phyloP scores from a whole-genome alignment of 2,888 invertebrate genomes.

The Sinodicranocentrus sp. region DNA sequence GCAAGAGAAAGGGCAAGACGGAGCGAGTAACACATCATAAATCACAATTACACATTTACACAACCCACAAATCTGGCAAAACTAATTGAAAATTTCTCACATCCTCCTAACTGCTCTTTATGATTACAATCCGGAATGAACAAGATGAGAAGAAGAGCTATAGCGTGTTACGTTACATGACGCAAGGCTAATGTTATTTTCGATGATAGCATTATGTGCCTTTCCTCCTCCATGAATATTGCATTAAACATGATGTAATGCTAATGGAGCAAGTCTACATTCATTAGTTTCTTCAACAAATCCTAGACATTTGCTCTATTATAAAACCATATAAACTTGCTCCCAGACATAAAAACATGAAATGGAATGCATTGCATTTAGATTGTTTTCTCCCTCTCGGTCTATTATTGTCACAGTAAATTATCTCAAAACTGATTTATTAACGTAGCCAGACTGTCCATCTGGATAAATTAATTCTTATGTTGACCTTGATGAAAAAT shows the following conservation, averaged over 20 bases:
- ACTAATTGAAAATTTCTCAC: slow-evolving; percentile 56
- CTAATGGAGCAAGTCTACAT: slow-evolving; percentile 18
- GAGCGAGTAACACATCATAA: slow-evolving; percentile 54
- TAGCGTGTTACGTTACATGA: too few relatives aligned
- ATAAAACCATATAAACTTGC: too few relatives aligned
- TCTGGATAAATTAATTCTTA: slow-evolving; percentile 7
- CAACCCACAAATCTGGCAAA: slow-evolving; percentile 54
- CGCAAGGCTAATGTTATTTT: too few relatives aligned
- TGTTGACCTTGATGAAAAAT: not conserved
- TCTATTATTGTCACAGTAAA: slow-evolving; percentile 5
- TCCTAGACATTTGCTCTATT: not conserved
- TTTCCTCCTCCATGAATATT: too few relatives aligned
- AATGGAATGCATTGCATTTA: too few relatives aligned
- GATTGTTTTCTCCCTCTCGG: slow-evolving; percentile 3
- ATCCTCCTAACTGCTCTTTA: slow-evolving; percentile 15
- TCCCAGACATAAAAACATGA: too few relatives aligned
- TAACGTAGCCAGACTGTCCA: not conserved
- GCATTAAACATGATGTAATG: slow-evolving; percentile 13
- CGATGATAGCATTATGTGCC: too few relatives aligned
- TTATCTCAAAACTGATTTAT: slow-evolving; percentile 13
- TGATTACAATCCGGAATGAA: not conserved
- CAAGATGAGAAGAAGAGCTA: too few relatives aligned
- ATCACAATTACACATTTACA: slow-evolving; percentile 61
- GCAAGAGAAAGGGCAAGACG: not conserved
- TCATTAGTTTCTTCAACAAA: slow-evolving; percentile 18